Percentiles rank a stretch among this genome's conserved stretches.
Conservation (phyloP, 2,113 vertebrate genomes). For the Ardeotis arabs region DNA sequence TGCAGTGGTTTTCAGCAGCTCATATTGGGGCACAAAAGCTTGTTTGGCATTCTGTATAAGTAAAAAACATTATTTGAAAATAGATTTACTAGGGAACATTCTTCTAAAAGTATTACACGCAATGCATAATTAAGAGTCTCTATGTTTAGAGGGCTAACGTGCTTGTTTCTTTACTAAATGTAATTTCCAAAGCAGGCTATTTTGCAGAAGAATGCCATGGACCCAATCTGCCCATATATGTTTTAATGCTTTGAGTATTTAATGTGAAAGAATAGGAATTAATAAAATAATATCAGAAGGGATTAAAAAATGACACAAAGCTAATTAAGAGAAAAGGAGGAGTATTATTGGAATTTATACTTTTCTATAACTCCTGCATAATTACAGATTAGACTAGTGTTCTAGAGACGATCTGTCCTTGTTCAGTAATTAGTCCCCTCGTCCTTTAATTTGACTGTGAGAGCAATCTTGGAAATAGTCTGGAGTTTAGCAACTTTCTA, state of each 20-base stretch:
- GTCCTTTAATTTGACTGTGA: neutral
- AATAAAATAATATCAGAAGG: neutral
- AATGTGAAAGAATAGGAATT: neutral
- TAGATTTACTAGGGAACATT: neutral
- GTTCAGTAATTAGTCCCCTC: neutral
- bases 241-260: neutral
- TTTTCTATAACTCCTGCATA: neutral
- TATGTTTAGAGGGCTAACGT: neutral
- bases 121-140: neutral
- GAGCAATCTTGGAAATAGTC: neutral
- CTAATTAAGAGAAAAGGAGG: neutral
- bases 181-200: neutral
- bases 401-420: neutral
- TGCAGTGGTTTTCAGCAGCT: neutral
- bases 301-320: neutral
- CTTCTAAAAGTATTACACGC: neutral
- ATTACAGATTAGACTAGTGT: neutral
- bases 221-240: neutral
- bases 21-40: neutral
- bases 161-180: neutral
- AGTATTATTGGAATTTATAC: neutral
- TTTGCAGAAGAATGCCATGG: neutral
- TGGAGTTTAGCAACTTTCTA: neutral
- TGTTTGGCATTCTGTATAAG: neutral
- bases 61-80: neutral